Percentiles rank a stretch among this genome's conserved stretches.
These are phyloP conservation scores for Drosophila carrolli DNA, from an alignment of 1,140 invertebrate species.

Conservation along the genomic window DNA sequence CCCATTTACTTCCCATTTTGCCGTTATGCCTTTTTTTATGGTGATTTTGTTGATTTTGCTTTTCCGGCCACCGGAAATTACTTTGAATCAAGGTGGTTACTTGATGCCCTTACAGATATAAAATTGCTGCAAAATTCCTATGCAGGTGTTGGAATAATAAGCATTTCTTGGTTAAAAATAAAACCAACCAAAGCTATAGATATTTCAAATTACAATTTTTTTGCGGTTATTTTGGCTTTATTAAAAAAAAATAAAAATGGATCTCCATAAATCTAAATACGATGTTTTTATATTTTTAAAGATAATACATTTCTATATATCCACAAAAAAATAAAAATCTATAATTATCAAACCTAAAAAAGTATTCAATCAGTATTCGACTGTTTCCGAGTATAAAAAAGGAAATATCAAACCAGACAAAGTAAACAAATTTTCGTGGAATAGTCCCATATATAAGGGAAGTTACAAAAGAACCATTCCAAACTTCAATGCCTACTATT, in stretches of 20 bases:
- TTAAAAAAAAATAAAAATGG: too few relatives aligned
- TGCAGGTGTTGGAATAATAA: neutral
- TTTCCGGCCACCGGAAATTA: constrained; percentile 56
- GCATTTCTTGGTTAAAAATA: neutral
- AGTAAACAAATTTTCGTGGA: neutral
- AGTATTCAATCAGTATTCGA: too few relatives aligned
- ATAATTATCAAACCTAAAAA: too few relatives aligned
- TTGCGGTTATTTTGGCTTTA: too few relatives aligned
- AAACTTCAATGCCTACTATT: constrained; percentile 10
- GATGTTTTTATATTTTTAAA: too few relatives aligned
- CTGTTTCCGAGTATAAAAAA: too few relatives aligned
- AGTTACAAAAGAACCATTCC: neutral
- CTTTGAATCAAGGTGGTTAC: constrained; percentile 3
- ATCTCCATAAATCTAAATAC: too few relatives aligned
- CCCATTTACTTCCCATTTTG: constrained; percentile 52
- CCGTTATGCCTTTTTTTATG: constrained; percentile 70
- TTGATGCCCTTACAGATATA: constrained; percentile 27
- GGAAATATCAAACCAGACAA: too few relatives aligned
- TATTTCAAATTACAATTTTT: neutral
- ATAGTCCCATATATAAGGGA: neutral
- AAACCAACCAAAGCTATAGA: neutral
- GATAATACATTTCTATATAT: too few relatives aligned
- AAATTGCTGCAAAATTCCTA: neutral
- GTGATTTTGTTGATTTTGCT: constrained; percentile 79
- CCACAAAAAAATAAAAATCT: too few relatives aligned